Evolutionary conservation across 2,113 vertebrate species (phyloP), one percentile per base, ranked within the genome.

Genomic region (Uria lomvia): DNA sequence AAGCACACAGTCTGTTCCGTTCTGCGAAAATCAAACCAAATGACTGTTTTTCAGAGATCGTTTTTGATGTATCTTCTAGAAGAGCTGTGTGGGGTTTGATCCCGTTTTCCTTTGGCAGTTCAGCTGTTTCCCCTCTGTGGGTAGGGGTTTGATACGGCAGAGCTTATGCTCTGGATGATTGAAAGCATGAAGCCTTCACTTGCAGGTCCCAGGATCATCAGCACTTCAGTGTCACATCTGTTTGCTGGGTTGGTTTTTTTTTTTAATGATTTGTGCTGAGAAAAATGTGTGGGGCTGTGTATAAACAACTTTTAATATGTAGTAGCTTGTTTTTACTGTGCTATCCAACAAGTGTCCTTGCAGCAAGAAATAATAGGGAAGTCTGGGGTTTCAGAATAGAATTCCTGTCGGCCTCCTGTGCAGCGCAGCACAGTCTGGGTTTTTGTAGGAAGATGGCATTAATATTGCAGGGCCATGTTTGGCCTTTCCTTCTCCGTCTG

Each of bases 1-100:
- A 82, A 65, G 43, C 24, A 62, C 5, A 2, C 19, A 9, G 56
- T 27, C 63, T 12, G 2, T 63, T 92, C 34, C 0, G 0, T 55
- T 87, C 70, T 73, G 58, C 66, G 82, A 53, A 63, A 93, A 55
- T 72, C 73, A 85, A 79, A 56, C 53, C 4, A 19, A 86, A 45
- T 50, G 16, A 40, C 21, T 68, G 34, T 8, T 83, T 88, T 77
- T 71, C 55, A 72, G 68, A 55, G 16, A 4, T 38, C 1, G 1
- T 47, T 92, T 94, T 63, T 81, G 22, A 55, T 30, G 6, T 72
- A 1, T 75, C 26, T 78, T 72, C 49, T 63, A 4, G 34, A 78
- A 81, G 34, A 87, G 9, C 30, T 45, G 7, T 15, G 8, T 78
- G 65, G 43, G 27, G 9, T 85, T 86, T 71, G 73, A 63, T 45